Evolutionary conservation across 2,888 invertebrate genomes (phyloP).

Genomic region (Stratiomys singularior): DNA sequence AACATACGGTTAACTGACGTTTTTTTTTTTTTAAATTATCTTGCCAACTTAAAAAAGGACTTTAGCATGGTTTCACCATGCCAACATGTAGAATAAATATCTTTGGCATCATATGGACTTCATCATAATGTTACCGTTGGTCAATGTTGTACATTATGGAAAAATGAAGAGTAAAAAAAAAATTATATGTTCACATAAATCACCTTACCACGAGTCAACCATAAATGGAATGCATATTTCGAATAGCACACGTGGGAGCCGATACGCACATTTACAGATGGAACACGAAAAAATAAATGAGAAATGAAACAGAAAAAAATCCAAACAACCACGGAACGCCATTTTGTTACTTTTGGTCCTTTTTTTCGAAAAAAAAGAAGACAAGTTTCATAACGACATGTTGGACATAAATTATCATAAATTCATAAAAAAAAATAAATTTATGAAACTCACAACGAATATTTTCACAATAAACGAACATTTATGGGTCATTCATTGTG

Average conservation of each 20-base stretch:
- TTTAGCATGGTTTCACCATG: too few species aligned
- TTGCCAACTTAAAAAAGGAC: too few species aligned
- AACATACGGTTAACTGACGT: too few species aligned
- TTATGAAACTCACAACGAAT: too few species aligned
- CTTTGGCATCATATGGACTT: too few species aligned
- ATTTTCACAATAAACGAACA: too few species aligned
- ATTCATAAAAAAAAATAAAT: neutral
- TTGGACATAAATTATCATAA: conserved; percentile 32
- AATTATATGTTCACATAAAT: neutral
- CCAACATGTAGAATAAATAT: too few species aligned
- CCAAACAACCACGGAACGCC: neutral
- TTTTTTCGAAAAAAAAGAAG: neutral
- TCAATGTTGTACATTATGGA: too few species aligned
- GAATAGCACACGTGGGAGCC: conserved; percentile 21
- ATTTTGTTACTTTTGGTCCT: neutral
- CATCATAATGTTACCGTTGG: too few species aligned
- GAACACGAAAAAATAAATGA: neutral
- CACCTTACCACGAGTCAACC: neutral
- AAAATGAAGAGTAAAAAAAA: neutral
- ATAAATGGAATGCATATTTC: neutral
- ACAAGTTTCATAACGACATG: conserved; percentile 18
- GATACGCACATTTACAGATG: conserved; percentile 10
- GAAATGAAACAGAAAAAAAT: neutral
- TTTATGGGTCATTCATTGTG: neutral
- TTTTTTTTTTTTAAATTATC: too few species aligned